A percentile compares a stretch with the other conserved stretches of the same genome.
Evolutionary conservation across 2,888 invertebrate genomes (phyloP).

Genomic region (Polyommatus icarus): DNA sequence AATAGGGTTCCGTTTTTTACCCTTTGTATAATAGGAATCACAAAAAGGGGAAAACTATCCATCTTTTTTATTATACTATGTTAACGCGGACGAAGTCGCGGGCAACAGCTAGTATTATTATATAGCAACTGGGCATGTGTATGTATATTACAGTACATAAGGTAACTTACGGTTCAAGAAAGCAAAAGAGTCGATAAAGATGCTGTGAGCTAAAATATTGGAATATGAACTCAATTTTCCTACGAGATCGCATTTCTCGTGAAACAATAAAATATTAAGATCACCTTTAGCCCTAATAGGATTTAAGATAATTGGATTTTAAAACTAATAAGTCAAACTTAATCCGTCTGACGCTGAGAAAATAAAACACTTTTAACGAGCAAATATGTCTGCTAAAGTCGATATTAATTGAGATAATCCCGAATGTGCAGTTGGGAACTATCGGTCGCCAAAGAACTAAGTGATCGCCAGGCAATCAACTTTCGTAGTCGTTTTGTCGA

Average conservation of each 20-base stretch:
- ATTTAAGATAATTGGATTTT: not conserved
- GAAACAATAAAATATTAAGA: not conserved
- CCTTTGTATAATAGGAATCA: no score
- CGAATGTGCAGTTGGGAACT: constrained; percentile 45
- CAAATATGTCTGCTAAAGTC: constrained; percentile 32
- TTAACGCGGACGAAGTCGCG: no score
- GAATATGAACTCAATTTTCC: not conserved
- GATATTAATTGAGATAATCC: constrained; percentile 39
- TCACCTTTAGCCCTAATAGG: not conserved
- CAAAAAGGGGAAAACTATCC: no score
- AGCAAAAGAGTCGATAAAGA: not conserved
- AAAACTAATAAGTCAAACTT: constrained; percentile 10
- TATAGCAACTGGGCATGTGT: no score
- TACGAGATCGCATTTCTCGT: not conserved
- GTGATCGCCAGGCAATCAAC: constrained; percentile 55
- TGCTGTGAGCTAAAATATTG: no score
- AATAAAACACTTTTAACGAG: constrained; percentile 25
- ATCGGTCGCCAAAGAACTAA: constrained; percentile 44
- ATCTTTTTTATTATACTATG: no score
- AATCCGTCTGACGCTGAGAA: not conserved
- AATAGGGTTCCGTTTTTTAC: no score
- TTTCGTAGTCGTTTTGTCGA: constrained; percentile 58
- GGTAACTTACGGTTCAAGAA: not conserved
- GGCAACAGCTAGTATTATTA: no score
- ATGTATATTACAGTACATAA: no score